phyloP scores from a whole-genome alignment of 2,113 vertebrate genomes.

The Pteropus alecto region DNA sequence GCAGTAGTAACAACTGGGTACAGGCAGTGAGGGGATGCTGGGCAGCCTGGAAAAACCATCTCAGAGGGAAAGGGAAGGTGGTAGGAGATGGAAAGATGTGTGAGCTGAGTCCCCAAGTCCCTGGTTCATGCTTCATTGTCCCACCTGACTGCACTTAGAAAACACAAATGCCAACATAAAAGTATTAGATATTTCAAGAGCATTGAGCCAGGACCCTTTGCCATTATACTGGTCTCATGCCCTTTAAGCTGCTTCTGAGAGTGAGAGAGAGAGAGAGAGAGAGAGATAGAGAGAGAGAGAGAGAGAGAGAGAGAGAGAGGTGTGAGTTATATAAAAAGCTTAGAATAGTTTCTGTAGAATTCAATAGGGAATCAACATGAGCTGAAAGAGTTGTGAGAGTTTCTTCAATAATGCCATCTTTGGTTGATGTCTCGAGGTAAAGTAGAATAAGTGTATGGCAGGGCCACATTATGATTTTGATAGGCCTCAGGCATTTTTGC shows the following conservation, averaged over 20 bases:
- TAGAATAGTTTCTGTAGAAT: background rate
- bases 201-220: background rate
- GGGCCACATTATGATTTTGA: background rate
- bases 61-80: background rate
- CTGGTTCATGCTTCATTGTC: background rate
- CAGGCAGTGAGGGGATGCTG: fast-evolving
- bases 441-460: background rate
- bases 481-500: background rate
- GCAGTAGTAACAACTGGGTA: background rate
- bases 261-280: too few species aligned
- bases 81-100: background rate
- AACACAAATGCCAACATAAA: background rate
- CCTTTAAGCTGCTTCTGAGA: background rate
- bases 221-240: background rate
- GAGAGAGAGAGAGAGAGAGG: background rate
- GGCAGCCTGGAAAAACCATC: background rate
- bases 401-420: background rate
- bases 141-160: background rate
- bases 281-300: too few species aligned
- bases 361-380: background rate
- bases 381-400: background rate
- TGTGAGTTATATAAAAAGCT: background rate
- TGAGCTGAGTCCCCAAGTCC: background rate
- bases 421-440: background rate
- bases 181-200: background rate